Percentiles rank a stretch among this genome's conserved stretches.
phyloP scores from a whole-genome alignment of 2,888 invertebrate genomes.

The Arge pagana region DNA sequence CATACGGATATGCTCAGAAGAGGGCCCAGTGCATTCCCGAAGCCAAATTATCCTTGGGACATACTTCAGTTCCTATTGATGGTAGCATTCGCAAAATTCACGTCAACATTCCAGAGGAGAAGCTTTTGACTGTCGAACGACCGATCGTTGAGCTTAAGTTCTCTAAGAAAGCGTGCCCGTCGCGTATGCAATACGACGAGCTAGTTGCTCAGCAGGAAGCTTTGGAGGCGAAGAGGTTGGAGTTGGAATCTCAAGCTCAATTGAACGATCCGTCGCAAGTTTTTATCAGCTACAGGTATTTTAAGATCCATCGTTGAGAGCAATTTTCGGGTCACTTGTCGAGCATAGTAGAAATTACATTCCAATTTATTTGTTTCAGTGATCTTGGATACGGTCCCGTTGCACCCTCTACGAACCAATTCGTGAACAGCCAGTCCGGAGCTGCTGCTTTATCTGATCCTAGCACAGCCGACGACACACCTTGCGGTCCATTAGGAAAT shows the following conservation, averaged over 20 bases:
- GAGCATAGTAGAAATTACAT: no score
- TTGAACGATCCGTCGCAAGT: not conserved
- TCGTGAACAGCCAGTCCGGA: conserved; percentile 19
- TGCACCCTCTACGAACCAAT: conserved; percentile 14
- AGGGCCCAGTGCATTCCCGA: conserved; percentile 57
- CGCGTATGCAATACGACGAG: conserved; percentile 25
- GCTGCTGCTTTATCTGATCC: not conserved
- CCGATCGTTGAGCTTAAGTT: conserved; percentile 61
- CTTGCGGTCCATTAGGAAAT: conserved; percentile 39
- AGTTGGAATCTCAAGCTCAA: conserved; percentile 25
- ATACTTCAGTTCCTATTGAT: conserved; percentile 59
- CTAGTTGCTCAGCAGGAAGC: conserved; percentile 40
- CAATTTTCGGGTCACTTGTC: not conserved
- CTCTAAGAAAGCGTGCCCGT: not conserved
- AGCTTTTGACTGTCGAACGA: conserved; percentile 60
- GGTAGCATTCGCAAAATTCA: conserved; percentile 35
- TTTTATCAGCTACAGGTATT: conserved; percentile 38
- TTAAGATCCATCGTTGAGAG: not conserved
- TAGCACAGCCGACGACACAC: not conserved
- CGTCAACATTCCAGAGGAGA: conserved; percentile 60
- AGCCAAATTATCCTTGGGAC: conserved; percentile 62
- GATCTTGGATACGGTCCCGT: conserved; percentile 41
- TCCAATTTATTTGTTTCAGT: conserved; percentile 28
- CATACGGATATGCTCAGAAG: conserved; percentile 49
- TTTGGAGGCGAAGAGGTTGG: conserved; percentile 36